phyloP scores from a whole-genome alignment of 2,888 invertebrate species.

The Drosophila borborema region DNA sequence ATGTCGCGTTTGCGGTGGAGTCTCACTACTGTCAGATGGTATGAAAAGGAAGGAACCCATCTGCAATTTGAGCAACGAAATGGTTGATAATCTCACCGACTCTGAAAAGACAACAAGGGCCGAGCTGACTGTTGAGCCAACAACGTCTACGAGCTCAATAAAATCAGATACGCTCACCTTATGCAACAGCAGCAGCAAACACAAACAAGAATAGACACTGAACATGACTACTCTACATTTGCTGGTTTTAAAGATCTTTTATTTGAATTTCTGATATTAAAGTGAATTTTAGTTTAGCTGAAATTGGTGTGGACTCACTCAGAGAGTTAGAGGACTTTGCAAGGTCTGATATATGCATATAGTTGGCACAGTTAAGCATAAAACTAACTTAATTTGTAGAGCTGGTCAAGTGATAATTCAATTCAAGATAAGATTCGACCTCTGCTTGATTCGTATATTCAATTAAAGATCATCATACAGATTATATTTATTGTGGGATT shows the following conservation, averaged over 20 bases:
- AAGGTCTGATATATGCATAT: no score
- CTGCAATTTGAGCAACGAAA: background rate
- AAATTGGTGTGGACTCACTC: background rate
- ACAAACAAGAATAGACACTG: slow-evolving; percentile 22
- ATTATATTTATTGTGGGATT: background rate
- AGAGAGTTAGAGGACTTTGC: background rate
- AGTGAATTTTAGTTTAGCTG: background rate
- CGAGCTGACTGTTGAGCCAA: background rate
- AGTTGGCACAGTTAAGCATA: no score
- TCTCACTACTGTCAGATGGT: no score
- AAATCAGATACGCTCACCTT: background rate
- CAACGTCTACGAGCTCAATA: background rate
- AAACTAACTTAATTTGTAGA: no score
- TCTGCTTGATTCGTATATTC: background rate
- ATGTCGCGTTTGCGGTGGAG: slow-evolving; percentile 2
- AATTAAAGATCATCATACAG: background rate
- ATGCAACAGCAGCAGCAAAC: slow-evolving; percentile 1
- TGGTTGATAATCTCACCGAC: background rate
- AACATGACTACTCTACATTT: background rate
- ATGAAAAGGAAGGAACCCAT: background rate
- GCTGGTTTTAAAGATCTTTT: background rate
- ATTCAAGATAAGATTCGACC: background rate
- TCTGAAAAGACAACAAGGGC: background rate
- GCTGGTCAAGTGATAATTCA: no score
- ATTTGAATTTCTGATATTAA: slow-evolving; percentile 4